Conservation (phyloP, 64 coral and sea anemone species). For the Actinia equina region DNA sequence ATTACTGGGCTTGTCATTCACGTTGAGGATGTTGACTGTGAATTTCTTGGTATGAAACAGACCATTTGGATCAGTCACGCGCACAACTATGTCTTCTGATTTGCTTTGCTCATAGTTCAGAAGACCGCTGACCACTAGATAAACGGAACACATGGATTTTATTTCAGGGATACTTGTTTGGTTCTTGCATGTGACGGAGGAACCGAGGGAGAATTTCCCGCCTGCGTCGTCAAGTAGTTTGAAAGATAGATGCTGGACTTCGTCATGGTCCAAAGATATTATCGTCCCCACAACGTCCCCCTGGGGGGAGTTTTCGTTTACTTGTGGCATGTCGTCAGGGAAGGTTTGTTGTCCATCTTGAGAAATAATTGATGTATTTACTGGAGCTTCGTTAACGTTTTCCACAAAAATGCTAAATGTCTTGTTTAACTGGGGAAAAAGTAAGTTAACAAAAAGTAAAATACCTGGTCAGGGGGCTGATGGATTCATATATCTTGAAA, state of each 20-base stretch:
- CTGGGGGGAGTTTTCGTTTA: constrained; percentile 69
- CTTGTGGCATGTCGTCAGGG: constrained; percentile 39
- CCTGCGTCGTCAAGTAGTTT: constrained; percentile 59
- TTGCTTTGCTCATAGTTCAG: constrained; percentile 62
- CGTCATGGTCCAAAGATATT: constrained; percentile 81
- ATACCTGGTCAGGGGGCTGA: not conserved
- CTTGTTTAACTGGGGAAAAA: constrained; percentile 15
- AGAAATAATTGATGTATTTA: constrained; percentile 72
- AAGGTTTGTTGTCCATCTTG: constrained; percentile 59
- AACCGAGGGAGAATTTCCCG: constrained; percentile 52
- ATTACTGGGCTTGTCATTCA: constrained; percentile 76
- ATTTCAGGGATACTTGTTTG: constrained; percentile 42
- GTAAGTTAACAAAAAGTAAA: too few species aligned
- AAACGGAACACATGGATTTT: constrained; percentile 36
- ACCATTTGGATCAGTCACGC: constrained; percentile 52
- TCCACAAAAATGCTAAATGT: constrained; percentile 69
- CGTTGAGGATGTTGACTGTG: constrained; percentile 49
- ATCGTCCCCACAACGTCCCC: constrained; percentile 67
- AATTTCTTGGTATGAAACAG: constrained; percentile 41
- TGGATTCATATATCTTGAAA: too few species aligned
- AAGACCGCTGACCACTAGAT: constrained; percentile 31
- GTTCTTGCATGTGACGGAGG: constrained; percentile 53
- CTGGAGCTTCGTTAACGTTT: constrained; percentile 79
- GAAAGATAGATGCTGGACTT: constrained; percentile 60
- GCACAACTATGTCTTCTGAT: constrained; percentile 44